Conservation (phyloP, 2,797 vertebrate genomes). For the Streptopelia turtur region DNA sequence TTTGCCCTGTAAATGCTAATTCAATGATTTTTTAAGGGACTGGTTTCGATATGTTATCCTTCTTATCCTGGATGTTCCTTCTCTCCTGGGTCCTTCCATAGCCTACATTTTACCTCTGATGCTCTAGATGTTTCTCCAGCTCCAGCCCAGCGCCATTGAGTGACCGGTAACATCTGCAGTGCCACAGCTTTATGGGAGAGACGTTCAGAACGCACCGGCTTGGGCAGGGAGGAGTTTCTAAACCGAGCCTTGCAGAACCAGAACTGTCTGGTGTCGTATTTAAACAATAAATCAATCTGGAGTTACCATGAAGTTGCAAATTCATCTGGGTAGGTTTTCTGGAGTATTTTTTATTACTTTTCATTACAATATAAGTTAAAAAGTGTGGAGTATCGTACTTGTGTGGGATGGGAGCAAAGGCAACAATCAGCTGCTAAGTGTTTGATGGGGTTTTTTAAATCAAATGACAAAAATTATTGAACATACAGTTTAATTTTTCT, state of each 20-base stretch:
- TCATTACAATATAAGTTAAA: neutral
- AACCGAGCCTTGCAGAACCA: neutral
- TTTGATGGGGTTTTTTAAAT: neutral
- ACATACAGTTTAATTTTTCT: constrained; percentile 13
- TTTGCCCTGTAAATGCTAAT: constrained; percentile 2
- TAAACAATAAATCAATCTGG: neutral
- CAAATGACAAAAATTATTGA: neutral
- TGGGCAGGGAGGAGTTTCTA: neutral
- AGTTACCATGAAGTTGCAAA: neutral
- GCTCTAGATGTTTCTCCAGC: constrained; percentile 14
- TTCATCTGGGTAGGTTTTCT: neutral
- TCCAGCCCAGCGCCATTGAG: neutral
- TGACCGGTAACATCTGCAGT: neutral
- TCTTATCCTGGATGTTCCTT: constrained; percentile 14
- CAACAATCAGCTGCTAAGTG: neutral
- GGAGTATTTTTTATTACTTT: neutral
- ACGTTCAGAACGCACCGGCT: neutral
- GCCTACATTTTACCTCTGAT: constrained; percentile 15
- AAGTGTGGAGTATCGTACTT: neutral
- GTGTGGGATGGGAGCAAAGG: neutral
- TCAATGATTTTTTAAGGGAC: neutral
- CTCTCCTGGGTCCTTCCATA: constrained; percentile 4
- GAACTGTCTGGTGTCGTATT: neutral
- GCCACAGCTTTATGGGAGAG: neutral
- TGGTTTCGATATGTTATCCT: neutral